These are phyloP conservation scores for Brachionus rubens DNA, from an alignment of 1,140 invertebrate genomes.

Conservation along the genomic window DNA sequence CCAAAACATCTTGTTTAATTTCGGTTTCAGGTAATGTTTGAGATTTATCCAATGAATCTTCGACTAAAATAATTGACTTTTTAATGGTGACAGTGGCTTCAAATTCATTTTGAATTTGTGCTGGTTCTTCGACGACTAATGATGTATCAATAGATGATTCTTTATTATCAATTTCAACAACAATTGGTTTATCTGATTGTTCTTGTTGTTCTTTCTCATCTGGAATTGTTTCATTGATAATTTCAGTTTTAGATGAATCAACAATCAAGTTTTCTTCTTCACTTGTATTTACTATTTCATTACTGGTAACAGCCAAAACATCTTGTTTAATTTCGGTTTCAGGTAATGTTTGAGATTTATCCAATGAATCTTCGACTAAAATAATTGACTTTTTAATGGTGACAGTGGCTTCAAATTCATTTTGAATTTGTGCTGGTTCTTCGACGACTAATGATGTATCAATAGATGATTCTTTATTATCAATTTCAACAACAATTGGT, in stretches of 20 bases:
- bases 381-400: background rate
- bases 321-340: background rate
- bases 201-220: background rate
- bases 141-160: background rate
- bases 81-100: background rate
- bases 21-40: too few relatives aligned
- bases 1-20: too few relatives aligned
- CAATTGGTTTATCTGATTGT: background rate
- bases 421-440: background rate
- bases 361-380: constrained; percentile 23
- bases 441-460: background rate
- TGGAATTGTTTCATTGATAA: background rate
- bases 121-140: background rate
- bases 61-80: background rate
- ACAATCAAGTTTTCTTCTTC: background rate
- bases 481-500: background rate
- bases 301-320: background rate
- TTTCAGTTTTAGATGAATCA: background rate
- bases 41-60: background rate
- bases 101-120: background rate
- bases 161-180: background rate
- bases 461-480: background rate
- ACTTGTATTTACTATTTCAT: too few relatives aligned
- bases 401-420: background rate
- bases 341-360: constrained; percentile 10